Evolutionary conservation across 2,888 invertebrate genomes (phyloP).

Genomic region (Oscheius myriophilus): DNA sequence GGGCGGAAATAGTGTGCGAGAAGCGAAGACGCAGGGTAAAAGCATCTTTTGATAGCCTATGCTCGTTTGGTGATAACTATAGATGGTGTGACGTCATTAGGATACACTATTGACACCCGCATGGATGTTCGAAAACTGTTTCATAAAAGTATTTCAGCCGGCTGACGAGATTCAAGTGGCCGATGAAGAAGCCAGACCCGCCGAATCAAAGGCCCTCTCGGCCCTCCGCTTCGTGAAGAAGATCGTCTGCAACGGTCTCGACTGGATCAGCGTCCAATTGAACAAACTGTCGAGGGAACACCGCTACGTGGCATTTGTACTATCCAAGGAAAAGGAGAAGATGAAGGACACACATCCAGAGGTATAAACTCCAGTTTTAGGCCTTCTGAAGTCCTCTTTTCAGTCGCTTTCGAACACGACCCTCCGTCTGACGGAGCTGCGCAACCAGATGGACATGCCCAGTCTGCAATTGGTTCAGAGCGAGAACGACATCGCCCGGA

Average conservation of each 20-base stretch:
- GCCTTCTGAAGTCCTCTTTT: background rate
- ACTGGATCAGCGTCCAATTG: slow-evolving; percentile 43
- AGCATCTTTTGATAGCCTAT: no score
- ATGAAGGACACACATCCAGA: slow-evolving; percentile 77
- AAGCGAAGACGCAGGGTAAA: no score
- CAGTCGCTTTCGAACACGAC: slow-evolving; percentile 50
- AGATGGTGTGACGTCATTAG: no score
- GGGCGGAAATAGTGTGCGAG: no score
- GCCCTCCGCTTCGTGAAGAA: slow-evolving; percentile 44
- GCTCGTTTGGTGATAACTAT: no score
- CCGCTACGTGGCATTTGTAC: slow-evolving; percentile 88
- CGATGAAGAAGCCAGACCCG: background rate
- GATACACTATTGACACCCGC: no score
- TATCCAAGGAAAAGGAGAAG: slow-evolving; percentile 86
- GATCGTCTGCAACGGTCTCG: slow-evolving; percentile 40
- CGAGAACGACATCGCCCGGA: slow-evolving; percentile 61
- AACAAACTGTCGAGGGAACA: slow-evolving; percentile 83
- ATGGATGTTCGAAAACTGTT: no score
- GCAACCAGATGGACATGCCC: slow-evolving; percentile 57
- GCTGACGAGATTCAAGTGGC: background rate
- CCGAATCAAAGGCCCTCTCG: slow-evolving; percentile 41
- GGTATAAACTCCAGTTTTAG: slow-evolving; percentile 12
- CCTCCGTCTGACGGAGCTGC: slow-evolving; percentile 54
- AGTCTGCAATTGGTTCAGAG: slow-evolving; percentile 61
- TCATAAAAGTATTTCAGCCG: no score